Conservation (phyloP, 2,797 vertebrate genomes). For the Chromis chromis region DNA sequence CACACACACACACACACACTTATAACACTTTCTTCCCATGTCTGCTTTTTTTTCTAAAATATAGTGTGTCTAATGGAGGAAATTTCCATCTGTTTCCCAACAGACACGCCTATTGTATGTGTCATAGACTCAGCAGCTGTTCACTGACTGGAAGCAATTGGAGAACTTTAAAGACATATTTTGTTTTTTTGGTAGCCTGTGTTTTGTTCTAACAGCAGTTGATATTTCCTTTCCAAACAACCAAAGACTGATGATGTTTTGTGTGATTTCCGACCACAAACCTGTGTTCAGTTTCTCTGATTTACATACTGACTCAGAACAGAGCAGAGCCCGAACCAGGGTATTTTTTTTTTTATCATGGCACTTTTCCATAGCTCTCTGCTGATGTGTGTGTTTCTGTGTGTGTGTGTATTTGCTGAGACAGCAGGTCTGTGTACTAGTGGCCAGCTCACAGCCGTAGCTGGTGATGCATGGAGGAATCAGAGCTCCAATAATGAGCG, state of each 20-base stretch:
- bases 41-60: conserved; percentile 10
- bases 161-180: conserved; percentile 23
- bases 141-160: conserved; percentile 31
- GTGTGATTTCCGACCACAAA: conserved; percentile 21
- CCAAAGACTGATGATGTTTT: conserved; percentile 2
- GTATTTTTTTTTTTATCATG: conserved; percentile 30
- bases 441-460: conserved; percentile 51
- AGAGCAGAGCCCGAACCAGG: conserved; percentile 3
- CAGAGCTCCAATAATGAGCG: conserved; percentile 75
- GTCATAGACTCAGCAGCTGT: conserved; percentile 60
- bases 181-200: conserved; percentile 12
- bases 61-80: conserved; percentile 48
- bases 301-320: conserved; percentile 33
- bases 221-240: conserved; percentile 21
- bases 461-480: conserved; percentile 77
- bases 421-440: conserved; percentile 61
- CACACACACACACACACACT: conserved; percentile 9
- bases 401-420: conserved; percentile 67
- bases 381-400: conserved; percentile 11
- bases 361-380: conserved; percentile 6
- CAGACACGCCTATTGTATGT: conserved; percentile 38
- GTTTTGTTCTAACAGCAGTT: conserved; percentile 28
- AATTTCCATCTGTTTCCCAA: conserved; percentile 61
- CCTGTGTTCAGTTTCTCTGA: conserved; percentile 3
- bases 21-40: conserved; percentile 9